Evolutionary conservation across 2,888 invertebrate genomes (phyloP).

Genomic region (Patella pellucida): DNA sequence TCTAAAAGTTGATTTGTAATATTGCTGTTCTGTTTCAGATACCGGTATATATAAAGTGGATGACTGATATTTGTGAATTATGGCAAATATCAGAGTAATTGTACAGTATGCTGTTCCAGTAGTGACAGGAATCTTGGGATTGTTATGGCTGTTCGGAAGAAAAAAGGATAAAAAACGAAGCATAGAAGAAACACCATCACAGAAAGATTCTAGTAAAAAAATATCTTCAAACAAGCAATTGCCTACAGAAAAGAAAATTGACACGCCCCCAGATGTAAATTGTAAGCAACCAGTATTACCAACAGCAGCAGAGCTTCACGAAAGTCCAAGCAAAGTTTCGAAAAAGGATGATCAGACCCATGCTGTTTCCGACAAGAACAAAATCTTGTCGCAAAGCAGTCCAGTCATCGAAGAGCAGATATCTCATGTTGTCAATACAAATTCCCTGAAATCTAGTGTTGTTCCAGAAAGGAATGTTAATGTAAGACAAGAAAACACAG

Average conservation of each 20-base stretch:
- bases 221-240: slow-evolving; percentile 14
- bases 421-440: no score
- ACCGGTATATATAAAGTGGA: no score
- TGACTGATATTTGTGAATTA: slow-evolving; percentile 10
- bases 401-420: no score
- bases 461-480: neutral
- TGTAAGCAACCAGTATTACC: neutral
- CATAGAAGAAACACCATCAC: neutral
- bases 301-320: no score
- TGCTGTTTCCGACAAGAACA: no score
- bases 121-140: slow-evolving; percentile 49
- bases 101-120: slow-evolving; percentile 48
- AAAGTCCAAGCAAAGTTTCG: no score
- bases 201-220: neutral
- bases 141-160: slow-evolving; percentile 54
- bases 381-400: no score
- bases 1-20: no score
- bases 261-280: slow-evolving; percentile 1
- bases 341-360: no score
- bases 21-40: no score
- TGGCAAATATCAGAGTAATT: slow-evolving; percentile 42
- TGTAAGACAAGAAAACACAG: neutral
- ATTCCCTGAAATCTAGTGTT: neutral
- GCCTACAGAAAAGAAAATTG: slow-evolving; percentile 25
- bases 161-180: slow-evolving; percentile 31